Base-by-base conservation (phyloP, 2,888 invertebrate genomes). In the Thecocarcelia acutangulata region DNA sequence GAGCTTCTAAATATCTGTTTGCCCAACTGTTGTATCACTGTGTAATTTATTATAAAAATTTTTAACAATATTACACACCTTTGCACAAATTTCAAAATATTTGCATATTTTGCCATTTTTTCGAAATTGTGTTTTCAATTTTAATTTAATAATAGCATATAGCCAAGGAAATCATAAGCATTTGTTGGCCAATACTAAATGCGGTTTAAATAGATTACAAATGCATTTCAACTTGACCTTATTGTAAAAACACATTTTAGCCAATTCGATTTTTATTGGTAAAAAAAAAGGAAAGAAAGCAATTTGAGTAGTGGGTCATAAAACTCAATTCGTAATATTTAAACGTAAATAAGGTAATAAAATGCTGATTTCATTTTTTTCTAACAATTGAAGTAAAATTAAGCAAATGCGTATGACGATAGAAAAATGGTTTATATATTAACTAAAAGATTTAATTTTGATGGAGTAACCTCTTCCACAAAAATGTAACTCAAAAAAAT, bases 181-280 rank as follows among this genome's bases (percentile, higher is more conserved):
- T 54, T 33, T 15, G 15, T 8, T 44, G 4, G 44, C 56, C 24
- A 44, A 54, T 19, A 33, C 40, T 17, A 4, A 24, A 24, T 1
- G 42, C 8, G 17, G 3, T 63, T 46, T 33, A 24, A 8, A 46
- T 12, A 52, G 6, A 68, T 68, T 50, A 40, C 37, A 48, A 42
- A 54, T 33, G 54, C 21, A 40, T 48, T 3, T 13, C 21, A 56
- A 64, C 77, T 70, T 72, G 72, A 72, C 72, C 72, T 78, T 52
- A 44, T 44, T 61, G 24, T 21, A 28, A 9, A 42, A 21, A 42
- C 46, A 8, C 28, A 46, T 37, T 28, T 66, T 66, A 48, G 66
- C 28, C 24, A 64, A 74, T 56, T 56, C 37, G 54, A 58, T 37
- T 66, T 48, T 48, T n/a, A 48, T 48, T 17, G 21, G 21, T 13